Base-by-base conservation (phyloP, 2,888 invertebrate genomes). In the Dasysyrphus albostriatus region DNA sequence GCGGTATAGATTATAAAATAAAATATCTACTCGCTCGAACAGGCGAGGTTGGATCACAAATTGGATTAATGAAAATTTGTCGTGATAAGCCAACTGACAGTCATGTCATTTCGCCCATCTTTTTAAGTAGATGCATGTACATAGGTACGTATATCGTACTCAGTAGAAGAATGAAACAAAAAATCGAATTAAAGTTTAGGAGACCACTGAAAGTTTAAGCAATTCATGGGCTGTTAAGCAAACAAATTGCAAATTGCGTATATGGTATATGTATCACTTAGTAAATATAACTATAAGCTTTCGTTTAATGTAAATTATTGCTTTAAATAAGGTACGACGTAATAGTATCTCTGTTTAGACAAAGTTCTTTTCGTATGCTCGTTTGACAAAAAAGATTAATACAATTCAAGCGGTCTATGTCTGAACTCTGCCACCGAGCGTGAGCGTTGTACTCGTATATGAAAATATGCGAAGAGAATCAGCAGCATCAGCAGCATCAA, bases 231-330 rank as follows among this genome's bases (percentile, higher is more conserved):
- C 63, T 70, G 63, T 70, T 83, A 81, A 73, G 58, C 75, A 76
- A 82, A 74, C 65, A 87, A 75, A 76, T 87, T 56, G 78, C 72
- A 79, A 69, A 87, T 83, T 77, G 63, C 54, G 39, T 61, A 61
- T 39, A 61, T 39, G 39, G 16, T 37, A 16, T 47, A 12, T 49
- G 16, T 42, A 44, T 24, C 24, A 37, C 37, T 12, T 14, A 42
- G 47, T 42, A 69, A 19, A n/a, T 54, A 14, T 54, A 54, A n/a
- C 29, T 32, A 54, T 32, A 54, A 54, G n/a, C 19, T 51, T 29
- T n/a, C 54, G 59, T 75, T 32, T 24, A 81, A 69, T 69, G 37
- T 59, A 74, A 73, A 77, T 69, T 58, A 78, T 78, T 73, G 83
- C 59, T 37, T 78, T 61, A 47, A 73, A 74, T 47, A 78, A 63